Evolutionary conservation across 2,797 vertebrate genomes (phyloP).

Genomic region (Sphenopsis melanotis): DNA sequence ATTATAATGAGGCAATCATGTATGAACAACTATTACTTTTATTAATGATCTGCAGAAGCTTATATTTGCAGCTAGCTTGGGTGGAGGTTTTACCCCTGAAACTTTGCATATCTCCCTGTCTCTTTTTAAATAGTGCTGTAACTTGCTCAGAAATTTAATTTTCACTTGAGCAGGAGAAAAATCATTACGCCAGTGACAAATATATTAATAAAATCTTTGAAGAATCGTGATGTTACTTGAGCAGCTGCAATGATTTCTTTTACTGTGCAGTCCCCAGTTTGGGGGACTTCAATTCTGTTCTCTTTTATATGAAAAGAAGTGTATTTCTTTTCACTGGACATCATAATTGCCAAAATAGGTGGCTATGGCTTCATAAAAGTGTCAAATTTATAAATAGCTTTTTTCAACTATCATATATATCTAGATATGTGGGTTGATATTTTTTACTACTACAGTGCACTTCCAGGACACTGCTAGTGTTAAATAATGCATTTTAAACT

Average conservation of each 20-base stretch:
- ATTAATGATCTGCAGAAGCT: constrained; percentile 64
- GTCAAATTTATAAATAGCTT: constrained; percentile 4
- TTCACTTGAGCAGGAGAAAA: constrained; percentile 56
- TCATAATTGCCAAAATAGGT: constrained; percentile 44
- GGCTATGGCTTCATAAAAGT: constrained; percentile 33
- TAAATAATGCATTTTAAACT: constrained; percentile 55
- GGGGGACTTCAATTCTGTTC: background rate
- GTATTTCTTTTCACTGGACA: constrained; percentile 4
- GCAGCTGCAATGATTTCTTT: constrained; percentile 22
- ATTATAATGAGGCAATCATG: constrained; percentile 62
- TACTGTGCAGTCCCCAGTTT: background rate
- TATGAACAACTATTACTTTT: constrained; percentile 63
- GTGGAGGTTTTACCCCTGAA: constrained; percentile 20
- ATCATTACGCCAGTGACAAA: constrained; percentile 16
- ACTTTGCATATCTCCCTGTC: constrained; percentile 25
- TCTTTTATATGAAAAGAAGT: background rate
- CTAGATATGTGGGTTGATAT: background rate
- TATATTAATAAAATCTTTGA: constrained; percentile 49
- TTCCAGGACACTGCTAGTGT: background rate
- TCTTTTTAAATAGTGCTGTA: constrained; percentile 49
- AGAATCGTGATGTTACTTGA: background rate
- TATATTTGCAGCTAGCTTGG: constrained; percentile 26
- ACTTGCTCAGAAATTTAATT: constrained; percentile 61
- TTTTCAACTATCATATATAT: background rate
- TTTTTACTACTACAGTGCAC: background rate